Percentiles rank a stretch among this genome's conserved stretches.
Conservation (phyloP, 2,888 invertebrate genomes). For the Leptogaster cylindrica region DNA sequence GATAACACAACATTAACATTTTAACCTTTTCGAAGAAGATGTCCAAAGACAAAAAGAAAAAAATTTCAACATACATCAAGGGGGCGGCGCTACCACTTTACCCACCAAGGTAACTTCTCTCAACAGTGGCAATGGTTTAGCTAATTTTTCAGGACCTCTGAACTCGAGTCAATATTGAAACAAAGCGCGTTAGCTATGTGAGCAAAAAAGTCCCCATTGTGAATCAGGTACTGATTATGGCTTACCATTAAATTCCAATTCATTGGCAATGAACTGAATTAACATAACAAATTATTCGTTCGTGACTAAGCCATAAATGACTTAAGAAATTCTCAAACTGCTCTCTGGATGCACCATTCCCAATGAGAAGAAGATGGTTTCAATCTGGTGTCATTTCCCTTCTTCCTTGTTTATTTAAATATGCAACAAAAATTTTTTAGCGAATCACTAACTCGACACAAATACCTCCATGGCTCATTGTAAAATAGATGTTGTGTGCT, state of each 20-base stretch:
- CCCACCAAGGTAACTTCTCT: neutral
- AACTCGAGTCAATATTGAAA: slow-evolving; percentile 25
- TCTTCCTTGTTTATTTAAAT: slow-evolving; percentile 38
- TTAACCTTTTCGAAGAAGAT: too few species aligned
- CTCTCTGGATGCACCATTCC: slow-evolving; percentile 14
- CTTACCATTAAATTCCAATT: slow-evolving; percentile 49
- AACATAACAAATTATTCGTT: slow-evolving; percentile 64
- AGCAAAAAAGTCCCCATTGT: slow-evolving; percentile 33
- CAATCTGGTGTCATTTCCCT: slow-evolving; percentile 39
- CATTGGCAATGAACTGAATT: slow-evolving; percentile 52
- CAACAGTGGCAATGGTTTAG: slow-evolving; percentile 12
- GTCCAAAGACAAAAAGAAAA: too few species aligned
- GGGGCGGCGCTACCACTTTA: neutral
- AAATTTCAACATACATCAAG: too few species aligned
- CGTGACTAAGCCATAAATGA: slow-evolving; percentile 63
- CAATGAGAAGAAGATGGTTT: slow-evolving; percentile 19
- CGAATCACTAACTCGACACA: too few species aligned
- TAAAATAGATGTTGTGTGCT: too few species aligned
- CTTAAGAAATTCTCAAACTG: slow-evolving; percentile 47
- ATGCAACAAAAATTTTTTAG: too few species aligned
- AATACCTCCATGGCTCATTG: too few species aligned
- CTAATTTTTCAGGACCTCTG: slow-evolving; percentile 40
- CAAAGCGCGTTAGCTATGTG: slow-evolving; percentile 30
- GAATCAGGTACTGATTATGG: slow-evolving; percentile 44
- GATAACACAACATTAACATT: too few species aligned